Conservation (phyloP, 1,140 invertebrate species). For the Chrysomallon squamiferum region DNA sequence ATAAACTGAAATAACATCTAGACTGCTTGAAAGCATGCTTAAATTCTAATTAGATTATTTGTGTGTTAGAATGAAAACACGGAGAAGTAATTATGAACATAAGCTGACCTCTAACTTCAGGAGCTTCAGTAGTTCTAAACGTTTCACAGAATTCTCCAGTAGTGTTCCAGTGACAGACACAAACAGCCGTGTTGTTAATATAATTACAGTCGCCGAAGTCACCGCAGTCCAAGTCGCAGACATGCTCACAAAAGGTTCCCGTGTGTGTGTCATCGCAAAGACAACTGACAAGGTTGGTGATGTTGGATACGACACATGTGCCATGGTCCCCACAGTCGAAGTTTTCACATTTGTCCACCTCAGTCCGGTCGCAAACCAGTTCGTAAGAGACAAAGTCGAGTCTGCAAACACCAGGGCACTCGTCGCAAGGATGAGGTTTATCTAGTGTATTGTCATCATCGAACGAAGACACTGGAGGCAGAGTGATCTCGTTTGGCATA, state of each 20-base stretch:
- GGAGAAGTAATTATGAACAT: too few relatives aligned
- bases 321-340: constrained; percentile 2
- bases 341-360: neutral
- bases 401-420: too few relatives aligned
- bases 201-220: constrained; percentile 29
- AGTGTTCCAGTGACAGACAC: constrained; percentile 28
- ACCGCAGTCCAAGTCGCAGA: constrained; percentile 45
- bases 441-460: too few relatives aligned
- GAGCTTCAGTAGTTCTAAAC: constrained; percentile 1
- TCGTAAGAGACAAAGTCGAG: too few relatives aligned
- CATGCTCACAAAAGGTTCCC: constrained; percentile 39
- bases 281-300: constrained; percentile 20
- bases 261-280: constrained; percentile 37
- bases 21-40: too few relatives aligned
- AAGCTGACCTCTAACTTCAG: neutral
- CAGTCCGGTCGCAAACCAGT: neutral
- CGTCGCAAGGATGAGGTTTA: too few relatives aligned
- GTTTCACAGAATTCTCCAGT: constrained; percentile 20
- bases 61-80: too few relatives aligned
- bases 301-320: neutral
- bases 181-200: constrained; percentile 3
- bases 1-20: too few relatives aligned
- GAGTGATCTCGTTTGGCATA: too few relatives aligned
- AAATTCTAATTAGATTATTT: too few relatives aligned
- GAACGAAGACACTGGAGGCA: too few relatives aligned